Percentiles rank a stretch among this genome's conserved stretches.
These are phyloP conservation scores for Streblospio benedicti DNA, from an alignment of 1,140 invertebrate genomes.

Conservation along the genomic window DNA sequence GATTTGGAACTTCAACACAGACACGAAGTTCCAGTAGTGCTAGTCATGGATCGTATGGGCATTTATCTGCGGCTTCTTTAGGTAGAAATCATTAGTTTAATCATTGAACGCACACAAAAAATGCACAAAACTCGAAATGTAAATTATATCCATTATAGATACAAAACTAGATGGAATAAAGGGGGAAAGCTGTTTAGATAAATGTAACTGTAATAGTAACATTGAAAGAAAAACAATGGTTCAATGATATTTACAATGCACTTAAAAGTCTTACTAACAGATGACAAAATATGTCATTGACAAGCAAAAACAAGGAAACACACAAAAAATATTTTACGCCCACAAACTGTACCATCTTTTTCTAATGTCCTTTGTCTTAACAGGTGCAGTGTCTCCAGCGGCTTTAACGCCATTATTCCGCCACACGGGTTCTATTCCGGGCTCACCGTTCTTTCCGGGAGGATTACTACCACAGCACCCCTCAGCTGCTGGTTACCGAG, in stretches of 20 bases:
- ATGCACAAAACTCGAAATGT: neutral
- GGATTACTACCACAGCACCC: slow-evolving; percentile 11
- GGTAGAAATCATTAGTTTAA: neutral
- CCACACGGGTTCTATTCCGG: slow-evolving; percentile 43
- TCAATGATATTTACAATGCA: neutral
- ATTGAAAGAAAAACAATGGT: neutral
- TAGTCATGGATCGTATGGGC: slow-evolving; percentile 89
- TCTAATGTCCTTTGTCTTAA: too few relatives aligned
- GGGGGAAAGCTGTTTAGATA: neutral
- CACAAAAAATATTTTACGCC: too few relatives aligned
- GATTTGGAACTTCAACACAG: too few relatives aligned
- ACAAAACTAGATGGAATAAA: neutral
- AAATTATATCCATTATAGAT: too few relatives aligned
- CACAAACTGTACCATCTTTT: too few relatives aligned
- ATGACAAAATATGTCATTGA: too few relatives aligned
- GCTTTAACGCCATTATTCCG: slow-evolving; percentile 54
- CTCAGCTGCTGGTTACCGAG: too few relatives aligned
- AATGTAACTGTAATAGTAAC: neutral
- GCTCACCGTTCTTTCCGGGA: slow-evolving; percentile 48
- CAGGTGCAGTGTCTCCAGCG: too few relatives aligned
- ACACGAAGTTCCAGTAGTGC: slow-evolving; percentile 66
- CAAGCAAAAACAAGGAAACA: too few relatives aligned
- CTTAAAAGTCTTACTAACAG: neutral
- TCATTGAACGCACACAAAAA: neutral
- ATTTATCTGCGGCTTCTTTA: slow-evolving; percentile 74